Conservation (phyloP, 2,888 invertebrate species). For the Leptinotarsa juncta region DNA sequence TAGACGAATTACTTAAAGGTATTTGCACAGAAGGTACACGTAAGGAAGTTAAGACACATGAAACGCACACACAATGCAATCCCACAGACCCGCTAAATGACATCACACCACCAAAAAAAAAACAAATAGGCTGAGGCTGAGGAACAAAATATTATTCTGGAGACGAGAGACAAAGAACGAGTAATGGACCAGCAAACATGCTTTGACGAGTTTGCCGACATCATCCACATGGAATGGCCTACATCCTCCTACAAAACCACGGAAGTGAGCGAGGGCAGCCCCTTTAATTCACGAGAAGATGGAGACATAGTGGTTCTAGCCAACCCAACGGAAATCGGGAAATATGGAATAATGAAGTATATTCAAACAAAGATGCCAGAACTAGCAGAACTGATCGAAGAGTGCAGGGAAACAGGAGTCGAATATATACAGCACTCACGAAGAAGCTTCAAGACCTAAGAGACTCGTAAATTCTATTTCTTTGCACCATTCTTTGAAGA, state of each 20-base stretch:
- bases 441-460: not conserved
- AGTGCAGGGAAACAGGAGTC: not conserved
- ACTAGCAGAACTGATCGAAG: not conserved
- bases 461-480: not conserved
- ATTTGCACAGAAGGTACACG: too few relatives aligned
- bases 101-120: too few relatives aligned
- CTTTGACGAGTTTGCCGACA: not conserved
- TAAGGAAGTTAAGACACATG: too few relatives aligned
- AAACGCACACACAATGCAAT: too few relatives aligned
- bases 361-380: too few relatives aligned
- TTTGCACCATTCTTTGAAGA: not conserved
- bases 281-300: not conserved
- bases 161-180: not conserved
- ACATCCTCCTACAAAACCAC: not conserved
- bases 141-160: not conserved
- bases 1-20: too few relatives aligned
- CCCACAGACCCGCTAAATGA: too few relatives aligned
- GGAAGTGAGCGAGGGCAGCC: not conserved
- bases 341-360: not conserved
- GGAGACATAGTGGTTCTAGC: not conserved
- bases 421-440: not conserved
- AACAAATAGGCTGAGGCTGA: too few relatives aligned
- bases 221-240: not conserved
- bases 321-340: not conserved
- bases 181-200: not conserved